A percentile compares a stretch with the other conserved stretches of the same genome.
Evolutionary conservation across 2,797 vertebrate species (phyloP).

Genomic region (Garrulus glandarius): DNA sequence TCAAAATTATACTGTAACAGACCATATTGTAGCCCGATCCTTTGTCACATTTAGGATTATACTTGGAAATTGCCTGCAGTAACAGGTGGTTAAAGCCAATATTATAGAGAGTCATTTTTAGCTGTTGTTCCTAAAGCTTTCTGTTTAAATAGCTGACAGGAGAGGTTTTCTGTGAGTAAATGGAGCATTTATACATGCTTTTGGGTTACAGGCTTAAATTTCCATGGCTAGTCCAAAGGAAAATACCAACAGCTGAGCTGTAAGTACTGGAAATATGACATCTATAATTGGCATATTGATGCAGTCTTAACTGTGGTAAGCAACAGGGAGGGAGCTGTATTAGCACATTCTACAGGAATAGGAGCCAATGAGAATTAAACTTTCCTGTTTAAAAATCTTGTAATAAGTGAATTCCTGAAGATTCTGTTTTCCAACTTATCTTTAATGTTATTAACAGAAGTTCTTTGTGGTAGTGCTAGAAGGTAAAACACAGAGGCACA

Average conservation of each 20-base stretch:
- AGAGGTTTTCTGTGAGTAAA: slow-evolving; percentile 31
- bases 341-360: neutral
- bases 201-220: slow-evolving; percentile 40
- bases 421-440: slow-evolving; percentile 17
- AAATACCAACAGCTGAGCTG: slow-evolving; percentile 44
- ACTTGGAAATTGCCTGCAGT: neutral
- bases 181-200: slow-evolving; percentile 35
- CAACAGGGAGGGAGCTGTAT: neutral
- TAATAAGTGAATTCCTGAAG: slow-evolving; percentile 7
- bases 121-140: slow-evolving; percentile 11
- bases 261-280: slow-evolving; percentile 52
- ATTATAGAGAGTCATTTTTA: neutral
- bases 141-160: slow-evolving; percentile 14
- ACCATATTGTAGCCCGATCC: neutral
- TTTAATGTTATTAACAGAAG: neutral
- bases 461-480: slow-evolving; percentile 1
- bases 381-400: slow-evolving; percentile 2
- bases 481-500: neutral
- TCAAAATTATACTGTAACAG: neutral
- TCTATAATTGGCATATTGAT: slow-evolving; percentile 37
- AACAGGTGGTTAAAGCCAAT: slow-evolving; percentile 2
- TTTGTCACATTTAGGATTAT: neutral
- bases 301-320: neutral
- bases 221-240: slow-evolving; percentile 27
- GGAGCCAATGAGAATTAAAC: slow-evolving; percentile 12